Base-by-base conservation (phyloP, 2,113 vertebrate genomes). In the Pavo muticus region DNA sequence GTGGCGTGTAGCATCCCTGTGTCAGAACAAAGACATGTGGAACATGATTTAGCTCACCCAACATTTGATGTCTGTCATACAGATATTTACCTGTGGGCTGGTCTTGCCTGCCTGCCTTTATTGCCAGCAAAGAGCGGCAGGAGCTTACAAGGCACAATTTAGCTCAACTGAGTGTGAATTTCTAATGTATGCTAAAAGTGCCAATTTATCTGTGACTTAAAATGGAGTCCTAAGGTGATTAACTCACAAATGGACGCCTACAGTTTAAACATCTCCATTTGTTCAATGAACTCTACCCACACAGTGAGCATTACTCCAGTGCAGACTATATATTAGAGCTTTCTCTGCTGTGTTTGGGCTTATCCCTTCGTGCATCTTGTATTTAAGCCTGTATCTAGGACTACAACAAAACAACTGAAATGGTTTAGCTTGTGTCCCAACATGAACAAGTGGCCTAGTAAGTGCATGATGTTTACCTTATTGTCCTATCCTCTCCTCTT, bases 101-200 rank as follows among this genome's bases (percentile, higher is more conserved):
- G 76, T 44, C 11, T 1, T 80, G 90, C 68, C 83, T 44, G 37
- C 25, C 50, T 86, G 83, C 75, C 12, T 30, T 67, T 60, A 24
- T n/a, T 78, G 75, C 75, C 92, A 87, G 86, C 0, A 1, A 65
- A 52, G 32, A 96, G 86, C 94, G 84, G 86, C 76, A 52, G 86
- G 73, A 87, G 87, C 59, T 94, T 89, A 71, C 15, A 1, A 87
- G 74, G 86, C 52, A 44, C 76, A 65, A 2, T 48, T 93, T 76
- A 88, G 52, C 80, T 81, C 96, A 84, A 17, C 65, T n/a, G 86
- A 94, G 94, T 39, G 60, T 77, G 80, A 94, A 93, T 87, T 88
- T 84, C 42, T 93, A 11, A 56, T 4, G 1, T 71, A 64, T 72
- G 80, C 61, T 84, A 64, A 75, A 88, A 92, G 35, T 64, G 47